Base-by-base conservation (phyloP, 2,888 invertebrate genomes). In the Macropis europaea region DNA sequence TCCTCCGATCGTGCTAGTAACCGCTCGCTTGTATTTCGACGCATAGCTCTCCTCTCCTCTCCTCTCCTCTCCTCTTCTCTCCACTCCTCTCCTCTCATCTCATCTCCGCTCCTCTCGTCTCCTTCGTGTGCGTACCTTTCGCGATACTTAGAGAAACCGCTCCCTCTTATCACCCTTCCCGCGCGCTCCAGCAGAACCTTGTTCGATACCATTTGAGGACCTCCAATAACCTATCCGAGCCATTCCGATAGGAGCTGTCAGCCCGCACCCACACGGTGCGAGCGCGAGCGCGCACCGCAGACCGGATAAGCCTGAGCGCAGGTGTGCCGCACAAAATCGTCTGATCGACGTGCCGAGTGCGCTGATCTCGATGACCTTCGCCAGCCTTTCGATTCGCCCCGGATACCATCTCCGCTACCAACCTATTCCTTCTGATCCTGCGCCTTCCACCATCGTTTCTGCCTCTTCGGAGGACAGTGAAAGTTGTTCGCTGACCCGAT, bases 191-290 rank as follows among this genome's bases (percentile, higher is more conserved):
- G 54, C 73, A 69, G 68, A 70, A 67, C 75, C 83, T 84, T 85
- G 84, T 85, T 84, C 84, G 84, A 84, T 85, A 86, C 86, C 86
- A 85, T 87, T 88, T 87, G 87, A 87, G 85, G 85, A 86, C 84
- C 85, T 85, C 84, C 86, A 86, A 87, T 87, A 87, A 87, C 78
- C 86, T 87, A 88, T 83, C 79, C 76, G 64, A 74, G 79, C 80
- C 83, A 81, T 84, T 82, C 77, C 81, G 86, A 87, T 87, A 83
- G 82, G 79, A 81, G 79, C 84, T 86, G 85, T 87, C 86, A 83
- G 77, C 76, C 77, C 73, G 79, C 86, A 84, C 87, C 86, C 84
- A 86, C 87, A 84, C 83, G 68, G 56, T 66, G 66, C 59, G 54
- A 71, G 73, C 79, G 61, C 60, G 73, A 71, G 61, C 56, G 62